Evolutionary conservation across 2,113 vertebrate species (phyloP), one percentile per base, ranked within the genome.

Genomic region (Paratilapia polleni): DNA sequence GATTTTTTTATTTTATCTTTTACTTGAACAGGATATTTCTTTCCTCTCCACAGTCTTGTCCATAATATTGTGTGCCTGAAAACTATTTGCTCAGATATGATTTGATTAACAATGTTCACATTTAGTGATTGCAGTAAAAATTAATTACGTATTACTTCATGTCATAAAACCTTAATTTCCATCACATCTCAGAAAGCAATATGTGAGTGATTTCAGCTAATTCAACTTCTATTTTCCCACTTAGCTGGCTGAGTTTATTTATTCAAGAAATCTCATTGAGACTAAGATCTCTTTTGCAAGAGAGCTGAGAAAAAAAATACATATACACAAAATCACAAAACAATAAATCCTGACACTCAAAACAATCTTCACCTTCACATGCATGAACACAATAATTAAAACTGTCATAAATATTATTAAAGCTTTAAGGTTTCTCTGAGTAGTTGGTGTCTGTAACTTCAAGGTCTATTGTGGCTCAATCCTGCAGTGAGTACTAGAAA

Each of bases 401-500:
- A 73, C 0, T 1, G 17, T 31, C 4, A 1, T 52, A 73, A n/a
- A 52, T 31, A 52, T 31, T 73, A 4, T 14, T 52, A 1, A 52
- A 52, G 47, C 17, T 73, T 73, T 31, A 47, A 73, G 19, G 1
- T 73, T 26, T 11, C 66, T 52, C 4, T 68, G 63, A 68, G 63
- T 38, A 68, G 38, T 11, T 14, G 22, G 19, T 49, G 24, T 31
- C 1, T 70, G 43, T 70, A 0, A 8, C 43, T 49, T 70, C 28
- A 47, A 31, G 24, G 43, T 31, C 24, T 70, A 3, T 70, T 70
- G 17, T 11, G 20, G 43, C 66, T 52, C 19, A 70, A 28, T 70
- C 15, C 66, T 5, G 24, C 0, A 0, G 47, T 49, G 17, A 8
- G 66, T 17, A 70, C 24, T 49, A 52, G 66, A 99, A 95, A 99